Percentiles rank a stretch among this genome's conserved stretches.
Evolutionary conservation across 2,888 invertebrate species (phyloP).

Genomic region (Acheta domesticus): DNA sequence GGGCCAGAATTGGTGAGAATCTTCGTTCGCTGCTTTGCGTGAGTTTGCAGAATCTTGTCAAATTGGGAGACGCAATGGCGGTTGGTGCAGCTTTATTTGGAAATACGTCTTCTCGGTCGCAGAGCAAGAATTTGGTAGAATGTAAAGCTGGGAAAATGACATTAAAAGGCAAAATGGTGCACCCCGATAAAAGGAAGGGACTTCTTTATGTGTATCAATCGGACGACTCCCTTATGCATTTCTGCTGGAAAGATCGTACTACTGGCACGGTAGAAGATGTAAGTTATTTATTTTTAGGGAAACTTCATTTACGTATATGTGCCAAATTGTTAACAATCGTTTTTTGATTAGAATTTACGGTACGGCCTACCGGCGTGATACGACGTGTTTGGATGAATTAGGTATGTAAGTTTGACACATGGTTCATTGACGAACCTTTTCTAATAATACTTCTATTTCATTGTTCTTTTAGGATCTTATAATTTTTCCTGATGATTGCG

Average conservation of each 20-base stretch:
- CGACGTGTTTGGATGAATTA: background rate
- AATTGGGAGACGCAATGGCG: conserved; percentile 50
- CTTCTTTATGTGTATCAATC: conserved; percentile 92
- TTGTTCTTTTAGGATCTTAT: conserved; percentile 71
- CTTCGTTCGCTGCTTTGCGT: background rate
- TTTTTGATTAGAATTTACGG: too few relatives aligned
- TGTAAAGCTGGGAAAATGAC: conserved; percentile 96
- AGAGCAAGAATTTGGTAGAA: conserved; percentile 88
- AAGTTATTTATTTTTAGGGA: conserved; percentile 34
- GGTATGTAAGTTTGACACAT: conserved; percentile 1
- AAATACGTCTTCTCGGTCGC: conserved; percentile 69
- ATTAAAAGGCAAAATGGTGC: conserved; percentile 87
- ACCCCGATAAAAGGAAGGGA: conserved; percentile 93
- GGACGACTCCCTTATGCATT: conserved; percentile 97
- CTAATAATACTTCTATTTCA: background rate
- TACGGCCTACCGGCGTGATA: background rate
- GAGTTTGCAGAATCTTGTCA: conserved; percentile 6
- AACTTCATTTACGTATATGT: background rate
- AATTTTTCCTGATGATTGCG: conserved; percentile 98
- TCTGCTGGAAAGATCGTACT: conserved; percentile 98
- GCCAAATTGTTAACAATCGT: background rate
- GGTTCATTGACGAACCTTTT: background rate
- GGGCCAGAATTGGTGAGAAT: too few relatives aligned
- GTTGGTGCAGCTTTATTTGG: conserved; percentile 71
- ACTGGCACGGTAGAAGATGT: conserved; percentile 90